Base-by-base conservation (phyloP, 2,888 invertebrate species). In the Tiliacea citrago region DNA sequence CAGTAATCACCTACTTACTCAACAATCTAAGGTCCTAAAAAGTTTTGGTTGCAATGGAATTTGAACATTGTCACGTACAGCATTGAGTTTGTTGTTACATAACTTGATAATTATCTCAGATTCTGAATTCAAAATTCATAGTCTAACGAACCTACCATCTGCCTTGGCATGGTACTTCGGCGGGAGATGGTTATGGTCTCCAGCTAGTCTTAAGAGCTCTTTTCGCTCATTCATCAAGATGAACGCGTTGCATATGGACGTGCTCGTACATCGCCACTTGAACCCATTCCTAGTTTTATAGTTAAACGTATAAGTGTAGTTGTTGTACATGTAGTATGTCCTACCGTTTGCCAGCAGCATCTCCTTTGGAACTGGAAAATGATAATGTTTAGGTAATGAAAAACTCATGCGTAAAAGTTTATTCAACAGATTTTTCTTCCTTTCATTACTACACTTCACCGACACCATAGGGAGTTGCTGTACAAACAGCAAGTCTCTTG, bases 261-360 rank as follows among this genome's bases (percentile, higher is more conserved):
- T 84, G 24, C 62, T 81, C 0, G 79, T 86, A 57, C 86, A 86
- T 0, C 86, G 75, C 86, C 85, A 86, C 35, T 81, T 79, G 6
- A n/a, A 55, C 1, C 73, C 75, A 8, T 1, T 13, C 29, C 24
- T 83, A 18, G 66, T 66, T 24, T 58, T 62, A 47, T 42, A 73
- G 1, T 68, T 68, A 47, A 69, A 86, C 0, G 84, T 55, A 60
- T 81, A 86, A 0, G 84, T 79, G 73, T 86, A 86, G 0, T 76
- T 21, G 2, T 69, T 62, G 24, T 62, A 69, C 84, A 86, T 83
- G 39, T 73, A 72, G 53, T 77, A 86, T 47, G 67, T 79, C 62
- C 39, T 83, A n/a, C 86, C 86, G 16, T 68, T 75, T 13, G 4
- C 10, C 16, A 86, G 0, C 18, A 10, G 35, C 1, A 86, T 62